phyloP scores from a whole-genome alignment of 2,797 vertebrate genomes.

The Novumbra hubbsi region DNA sequence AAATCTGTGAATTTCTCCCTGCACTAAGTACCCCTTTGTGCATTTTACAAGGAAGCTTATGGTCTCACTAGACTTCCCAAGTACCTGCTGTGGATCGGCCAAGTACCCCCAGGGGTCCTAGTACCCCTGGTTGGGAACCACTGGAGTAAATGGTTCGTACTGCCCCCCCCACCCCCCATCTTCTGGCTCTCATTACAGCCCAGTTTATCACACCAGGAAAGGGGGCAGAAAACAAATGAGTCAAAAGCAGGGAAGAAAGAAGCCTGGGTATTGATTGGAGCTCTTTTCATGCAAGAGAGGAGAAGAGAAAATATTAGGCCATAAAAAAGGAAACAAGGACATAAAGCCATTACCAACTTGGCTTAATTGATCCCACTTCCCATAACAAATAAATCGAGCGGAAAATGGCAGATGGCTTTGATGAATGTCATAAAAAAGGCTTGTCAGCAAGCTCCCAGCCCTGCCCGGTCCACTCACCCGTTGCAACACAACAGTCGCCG shows the following conservation, averaged over 20 bases:
- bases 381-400: constrained; percentile 82
- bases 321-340: constrained; percentile 79
- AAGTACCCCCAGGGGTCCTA: too few relatives aligned
- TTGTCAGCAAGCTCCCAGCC: constrained; percentile 69
- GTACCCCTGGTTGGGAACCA: too few relatives aligned
- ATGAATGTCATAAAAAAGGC: constrained; percentile 77
- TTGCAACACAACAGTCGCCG: constrained; percentile 20
- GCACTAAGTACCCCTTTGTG: too few relatives aligned
- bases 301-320: constrained; percentile 79
- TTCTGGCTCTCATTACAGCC: constrained; percentile 52
- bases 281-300: constrained; percentile 74
- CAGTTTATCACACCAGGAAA: constrained; percentile 69
- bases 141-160: neutral
- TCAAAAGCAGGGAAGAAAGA: constrained; percentile 49
- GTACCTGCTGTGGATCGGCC: too few relatives aligned
- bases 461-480: constrained; percentile 43
- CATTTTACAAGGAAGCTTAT: too few relatives aligned
- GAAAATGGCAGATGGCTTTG: constrained; percentile 84
- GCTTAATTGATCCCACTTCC: constrained; percentile 83
- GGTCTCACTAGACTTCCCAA: too few relatives aligned
- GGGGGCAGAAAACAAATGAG: constrained; percentile 72
- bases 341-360: constrained; percentile 77
- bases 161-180: constrained; percentile 56
- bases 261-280: constrained; percentile 68
- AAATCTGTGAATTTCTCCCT: too few relatives aligned